phyloP scores from a whole-genome alignment of 37 sponge, comb jelly and placozoan genomes.

The Diacarnus erythraeanus region DNA sequence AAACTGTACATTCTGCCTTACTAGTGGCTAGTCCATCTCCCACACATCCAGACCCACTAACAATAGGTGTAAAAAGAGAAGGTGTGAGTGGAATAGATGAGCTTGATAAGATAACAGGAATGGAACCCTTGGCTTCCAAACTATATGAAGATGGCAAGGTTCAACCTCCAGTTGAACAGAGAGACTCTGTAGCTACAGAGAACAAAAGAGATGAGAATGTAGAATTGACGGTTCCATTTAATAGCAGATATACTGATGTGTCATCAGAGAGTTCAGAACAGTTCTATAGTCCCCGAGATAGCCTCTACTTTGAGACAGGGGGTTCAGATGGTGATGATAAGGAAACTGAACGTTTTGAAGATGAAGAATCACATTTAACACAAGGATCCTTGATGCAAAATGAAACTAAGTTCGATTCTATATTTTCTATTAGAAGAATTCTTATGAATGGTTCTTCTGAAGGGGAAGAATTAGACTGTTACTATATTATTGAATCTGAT shows the following conservation, averaged over 20 bases:
- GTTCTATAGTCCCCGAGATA: conserved; percentile 13
- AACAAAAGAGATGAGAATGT: neutral
- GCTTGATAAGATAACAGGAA: neutral
- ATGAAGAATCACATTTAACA: neutral
- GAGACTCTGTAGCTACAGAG: neutral
- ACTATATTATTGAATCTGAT: neutral
- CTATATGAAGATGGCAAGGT: neutral
- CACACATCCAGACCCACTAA: no score
- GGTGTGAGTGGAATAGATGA: neutral
- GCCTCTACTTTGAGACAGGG: neutral
- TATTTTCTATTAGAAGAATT: neutral
- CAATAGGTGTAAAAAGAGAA: neutral
- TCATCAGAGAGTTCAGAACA: conserved; percentile 5
- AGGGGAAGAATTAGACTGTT: neutral
- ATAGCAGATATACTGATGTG: neutral
- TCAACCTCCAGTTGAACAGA: neutral
- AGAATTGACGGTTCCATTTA: neutral
- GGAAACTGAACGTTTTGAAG: neutral
- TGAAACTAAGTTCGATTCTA: neutral
- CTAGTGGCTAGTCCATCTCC: no score
- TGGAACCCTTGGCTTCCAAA: neutral
- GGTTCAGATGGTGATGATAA: neutral
- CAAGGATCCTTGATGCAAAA: neutral
- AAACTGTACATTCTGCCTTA: no score
- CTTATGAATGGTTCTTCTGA: neutral